A percentile compares a stretch with the other conserved stretches of the same genome.
Conservation (phyloP, 2,888 invertebrate species). For the Drosophila meridionalis region DNA sequence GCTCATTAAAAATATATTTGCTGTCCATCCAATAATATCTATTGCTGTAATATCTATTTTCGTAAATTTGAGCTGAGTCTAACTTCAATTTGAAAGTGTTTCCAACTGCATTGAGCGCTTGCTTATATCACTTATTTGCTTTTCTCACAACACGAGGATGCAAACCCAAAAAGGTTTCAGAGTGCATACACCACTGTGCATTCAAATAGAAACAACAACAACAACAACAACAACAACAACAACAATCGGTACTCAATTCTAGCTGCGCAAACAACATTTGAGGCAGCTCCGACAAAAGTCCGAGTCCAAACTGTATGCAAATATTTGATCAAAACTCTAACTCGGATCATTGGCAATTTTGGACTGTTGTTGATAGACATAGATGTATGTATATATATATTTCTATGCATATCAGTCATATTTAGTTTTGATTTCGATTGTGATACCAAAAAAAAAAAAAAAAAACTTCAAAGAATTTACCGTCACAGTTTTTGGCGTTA, state of each 20-base stretch:
- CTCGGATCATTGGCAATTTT: constrained; percentile 26
- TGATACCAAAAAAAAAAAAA: neutral
- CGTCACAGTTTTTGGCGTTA: constrained; percentile 28
- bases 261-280: constrained; percentile 48
- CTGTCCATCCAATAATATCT: too few species aligned
- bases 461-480: constrained; percentile 47
- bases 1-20: neutral
- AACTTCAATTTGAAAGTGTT: constrained; percentile 4
- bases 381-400: neutral
- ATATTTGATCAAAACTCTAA: constrained; percentile 58
- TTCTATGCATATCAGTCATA: neutral
- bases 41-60: neutral
- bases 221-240: constrained; percentile 2
- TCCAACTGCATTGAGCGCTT: constrained; percentile 11
- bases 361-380: constrained; percentile 18
- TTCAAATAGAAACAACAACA: constrained; percentile 38
- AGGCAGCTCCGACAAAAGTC: constrained; percentile 22
- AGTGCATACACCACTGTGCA: constrained; percentile 44
- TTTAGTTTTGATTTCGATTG: constrained; percentile 14
- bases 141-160: constrained; percentile 70
- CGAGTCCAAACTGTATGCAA: constrained; percentile 62
- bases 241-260: constrained; percentile 35
- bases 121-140: constrained; percentile 57
- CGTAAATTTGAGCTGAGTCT: neutral
- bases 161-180: constrained; percentile 54